Conservation (phyloP, 1,140 invertebrate genomes). For the Scaptomyza graminum region DNA sequence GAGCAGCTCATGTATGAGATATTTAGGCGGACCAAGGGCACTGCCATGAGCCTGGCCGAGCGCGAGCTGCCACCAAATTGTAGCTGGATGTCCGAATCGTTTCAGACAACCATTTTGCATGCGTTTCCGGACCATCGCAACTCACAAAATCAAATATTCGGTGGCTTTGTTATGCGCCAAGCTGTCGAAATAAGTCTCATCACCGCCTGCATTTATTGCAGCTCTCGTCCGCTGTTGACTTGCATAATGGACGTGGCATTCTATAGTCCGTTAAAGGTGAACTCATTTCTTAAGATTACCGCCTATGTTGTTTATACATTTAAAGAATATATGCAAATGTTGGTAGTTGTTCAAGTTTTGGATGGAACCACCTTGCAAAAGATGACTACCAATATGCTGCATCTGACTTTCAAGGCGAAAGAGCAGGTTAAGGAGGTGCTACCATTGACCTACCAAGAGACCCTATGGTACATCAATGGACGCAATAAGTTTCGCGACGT, state of each 20-base stretch:
- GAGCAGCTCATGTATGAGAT: conserved; percentile 88
- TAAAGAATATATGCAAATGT: conserved; percentile 86
- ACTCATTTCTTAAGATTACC: conserved; percentile 88
- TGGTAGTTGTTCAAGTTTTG: conserved; percentile 88
- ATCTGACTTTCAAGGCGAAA: conserved; percentile 87
- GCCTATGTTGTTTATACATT: conserved; percentile 89
- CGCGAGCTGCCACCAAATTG: conserved; percentile 85
- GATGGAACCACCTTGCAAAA: conserved; percentile 85
- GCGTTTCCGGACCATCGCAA: conserved; percentile 85
- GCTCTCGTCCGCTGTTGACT: conserved; percentile 85
- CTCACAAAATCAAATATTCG: conserved; percentile 92
- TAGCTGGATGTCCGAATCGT: conserved; percentile 87
- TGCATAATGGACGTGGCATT: conserved; percentile 90
- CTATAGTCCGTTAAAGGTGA: conserved; percentile 87
- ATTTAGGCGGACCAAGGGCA: conserved; percentile 86
- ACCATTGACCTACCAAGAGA: conserved; percentile 89
- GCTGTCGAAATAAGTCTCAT: conserved; percentile 90
- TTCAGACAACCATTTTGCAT: conserved; percentile 52
- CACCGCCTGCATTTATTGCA: conserved; percentile 86
- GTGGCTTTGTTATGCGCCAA: conserved; percentile 91
- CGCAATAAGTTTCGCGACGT: conserved; percentile 66
- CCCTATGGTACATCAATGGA: conserved; percentile 89
- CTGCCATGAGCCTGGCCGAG: conserved; percentile 59
- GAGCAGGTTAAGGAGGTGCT: conserved; percentile 85
- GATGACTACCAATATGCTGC: conserved; percentile 89